Conservation (phyloP, 2,888 invertebrate genomes). For the Rhingia campestris region DNA sequence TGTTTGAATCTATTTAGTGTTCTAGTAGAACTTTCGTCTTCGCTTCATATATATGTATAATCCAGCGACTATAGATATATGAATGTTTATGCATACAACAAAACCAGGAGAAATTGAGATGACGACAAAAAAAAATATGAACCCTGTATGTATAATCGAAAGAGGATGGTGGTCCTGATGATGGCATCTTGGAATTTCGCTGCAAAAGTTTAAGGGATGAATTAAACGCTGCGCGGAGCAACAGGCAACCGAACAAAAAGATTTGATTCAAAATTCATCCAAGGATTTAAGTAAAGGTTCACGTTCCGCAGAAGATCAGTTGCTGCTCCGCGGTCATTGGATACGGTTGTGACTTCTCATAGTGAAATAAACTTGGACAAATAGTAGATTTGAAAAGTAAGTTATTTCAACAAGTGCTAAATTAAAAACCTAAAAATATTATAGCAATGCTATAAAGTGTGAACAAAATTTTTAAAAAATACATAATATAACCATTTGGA, state of each 20-base stretch:
- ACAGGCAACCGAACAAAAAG: constrained; percentile 15
- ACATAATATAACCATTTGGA: too few relatives aligned
- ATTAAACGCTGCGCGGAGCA: neutral
- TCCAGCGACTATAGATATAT: neutral
- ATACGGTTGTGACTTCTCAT: constrained; percentile 77
- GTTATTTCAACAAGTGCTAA: constrained; percentile 6
- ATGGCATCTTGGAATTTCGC: constrained; percentile 70
- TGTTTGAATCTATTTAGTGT: constrained; percentile 44
- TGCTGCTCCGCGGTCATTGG: constrained; percentile 78
- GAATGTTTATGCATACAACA: constrained; percentile 36
- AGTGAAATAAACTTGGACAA: neutral
- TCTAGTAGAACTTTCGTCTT: constrained; percentile 11
- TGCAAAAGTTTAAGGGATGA: constrained; percentile 42
- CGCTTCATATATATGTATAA: constrained; percentile 4
- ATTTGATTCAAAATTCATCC: constrained; percentile 73
- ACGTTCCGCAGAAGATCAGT: constrained; percentile 79
- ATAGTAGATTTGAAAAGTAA: constrained; percentile 40
- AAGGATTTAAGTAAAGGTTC: constrained; percentile 79
- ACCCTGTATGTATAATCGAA: constrained; percentile 72
- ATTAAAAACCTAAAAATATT: constrained; percentile 1
- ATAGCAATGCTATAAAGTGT: neutral
- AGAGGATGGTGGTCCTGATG: constrained; percentile 61
- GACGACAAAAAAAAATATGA: constrained; percentile 63
- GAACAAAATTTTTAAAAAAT: too few relatives aligned
- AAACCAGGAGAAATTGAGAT: constrained; percentile 60